phyloP scores from a whole-genome alignment of 1,140 invertebrate genomes.

The Chelonus insularis region DNA sequence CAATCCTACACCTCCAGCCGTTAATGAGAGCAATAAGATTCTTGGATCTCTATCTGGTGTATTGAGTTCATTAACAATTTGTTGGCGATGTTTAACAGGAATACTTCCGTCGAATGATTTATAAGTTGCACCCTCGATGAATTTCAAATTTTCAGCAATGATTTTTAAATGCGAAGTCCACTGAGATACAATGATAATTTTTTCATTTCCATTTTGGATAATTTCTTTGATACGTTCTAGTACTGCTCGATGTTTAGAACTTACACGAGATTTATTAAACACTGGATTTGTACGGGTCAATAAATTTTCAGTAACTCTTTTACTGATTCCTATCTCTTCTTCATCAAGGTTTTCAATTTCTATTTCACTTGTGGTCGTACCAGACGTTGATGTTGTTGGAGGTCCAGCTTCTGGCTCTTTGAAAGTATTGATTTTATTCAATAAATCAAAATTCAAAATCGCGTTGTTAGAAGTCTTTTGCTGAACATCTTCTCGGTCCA shows the following conservation, averaged over 20 bases:
- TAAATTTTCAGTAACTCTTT: conserved; percentile 50
- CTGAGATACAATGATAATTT: conserved; percentile 85
- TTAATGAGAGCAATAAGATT: conserved; percentile 81
- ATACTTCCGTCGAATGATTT: conserved; percentile 70
- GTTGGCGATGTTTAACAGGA: conserved; percentile 64
- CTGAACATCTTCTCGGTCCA: conserved; percentile 61
- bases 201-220: conserved; percentile 62
- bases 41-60: conserved; percentile 53
- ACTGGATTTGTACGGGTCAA: conserved; percentile 71
- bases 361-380: background rate
- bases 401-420: too few relatives aligned
- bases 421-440: conserved; percentile 62
- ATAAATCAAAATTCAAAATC: conserved; percentile 61
- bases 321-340: conserved; percentile 44
- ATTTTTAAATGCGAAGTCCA: conserved; percentile 80
- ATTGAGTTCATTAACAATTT: conserved; percentile 81
- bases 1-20: conserved; percentile 88
- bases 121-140: conserved; percentile 55
- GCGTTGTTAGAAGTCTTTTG: conserved; percentile 40
- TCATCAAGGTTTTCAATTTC: conserved; percentile 48
- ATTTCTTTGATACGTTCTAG: conserved; percentile 64
- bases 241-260: conserved; percentile 69
- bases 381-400: too few relatives aligned
- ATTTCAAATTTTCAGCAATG: conserved; percentile 66
- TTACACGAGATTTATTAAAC: conserved; percentile 64